Evolutionary conservation across 1,140 invertebrate species (phyloP), one percentile per base, ranked within the genome.

Genomic region (Diachasmimorpha longicaudata): DNA sequence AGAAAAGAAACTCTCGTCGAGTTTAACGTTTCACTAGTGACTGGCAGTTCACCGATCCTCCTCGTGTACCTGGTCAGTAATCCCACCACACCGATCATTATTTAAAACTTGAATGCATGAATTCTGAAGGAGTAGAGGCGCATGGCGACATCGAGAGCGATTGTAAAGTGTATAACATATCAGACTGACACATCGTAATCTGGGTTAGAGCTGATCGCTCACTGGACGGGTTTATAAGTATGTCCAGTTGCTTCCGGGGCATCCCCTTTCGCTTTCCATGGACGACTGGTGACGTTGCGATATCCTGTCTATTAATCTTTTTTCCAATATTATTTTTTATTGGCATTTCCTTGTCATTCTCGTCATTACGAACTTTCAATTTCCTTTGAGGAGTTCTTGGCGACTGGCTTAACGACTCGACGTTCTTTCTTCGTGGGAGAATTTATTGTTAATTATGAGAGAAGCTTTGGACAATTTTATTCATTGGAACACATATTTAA

Each of bases 1-100:
- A 67, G 48, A 75, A 63, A 73, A 25, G 39, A 36, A 84, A 84
- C 83, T 85, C 85, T 85, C 83, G 80, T 81, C 80, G 71, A 79
- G 81, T 82, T 83, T 81, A 79, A 81, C 81, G 83, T 84, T 84
- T 85, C 82, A 84, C 83, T 79, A 84, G 79, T 83, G 81, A 85
- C 83, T 85, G 82, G 79, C 79, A 68, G 37, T 44, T 58, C 19
- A 48, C 9, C 58, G 58, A 63, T 63, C 23, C 16, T 25, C 58
- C 23, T 55, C 48, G 48, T 19, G 48, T 55, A 55, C 48, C 48
- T 21, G n/a, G 48, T 55, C 48, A 55, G 19, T 55, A 55, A 9
- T 42, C 19, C 48, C 48, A 16, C 48, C 48, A 55, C 48, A 55
- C n/a, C 19, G n/a, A 21, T 21, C 6, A 55, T 55, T 55, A 55